These are phyloP conservation scores for Marronus borbonicus DNA, from an alignment of 2,888 invertebrate genomes.

Conservation along the genomic window DNA sequence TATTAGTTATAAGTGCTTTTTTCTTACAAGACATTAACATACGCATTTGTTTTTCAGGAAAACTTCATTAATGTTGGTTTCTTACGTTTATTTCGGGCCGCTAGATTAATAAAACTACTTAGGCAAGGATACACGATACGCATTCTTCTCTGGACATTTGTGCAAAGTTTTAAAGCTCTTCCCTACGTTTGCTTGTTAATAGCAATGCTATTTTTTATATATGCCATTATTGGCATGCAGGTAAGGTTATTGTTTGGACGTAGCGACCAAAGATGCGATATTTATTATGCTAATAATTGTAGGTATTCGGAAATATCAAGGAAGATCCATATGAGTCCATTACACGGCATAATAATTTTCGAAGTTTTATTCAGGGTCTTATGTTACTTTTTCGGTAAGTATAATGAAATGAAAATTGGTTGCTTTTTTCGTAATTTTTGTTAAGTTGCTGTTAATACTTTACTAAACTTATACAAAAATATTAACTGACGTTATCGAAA, in stretches of 20 bases:
- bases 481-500: too few relatives aligned
- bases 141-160: constrained; percentile 99
- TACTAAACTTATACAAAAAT: too few relatives aligned
- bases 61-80: constrained; percentile 99
- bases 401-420: neutral
- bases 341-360: constrained; percentile 99
- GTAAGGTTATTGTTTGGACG: constrained; percentile 70
- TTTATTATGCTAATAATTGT: constrained; percentile 61
- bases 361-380: constrained; percentile 98
- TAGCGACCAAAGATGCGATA: neutral
- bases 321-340: constrained; percentile 93
- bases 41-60: constrained; percentile 78
- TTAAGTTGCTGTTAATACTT: too few relatives aligned
- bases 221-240: constrained; percentile 99
- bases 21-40: neutral
- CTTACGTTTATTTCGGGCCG: constrained; percentile 98
- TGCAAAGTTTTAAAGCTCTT: constrained; percentile 99
- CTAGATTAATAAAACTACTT: constrained; percentile 98
- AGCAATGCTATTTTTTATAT: constrained; percentile 99
- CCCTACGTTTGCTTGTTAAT: constrained; percentile 99
- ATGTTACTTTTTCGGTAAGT: constrained; percentile 98
- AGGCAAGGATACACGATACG: constrained; percentile 99
- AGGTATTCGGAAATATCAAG: constrained; percentile 99
- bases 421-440: too few relatives aligned
- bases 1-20: neutral